A percentile compares a stretch with the other conserved stretches of the same genome.
phyloP scores from a whole-genome alignment of 1,140 invertebrate genomes.

The Drosophila teissieri region DNA sequence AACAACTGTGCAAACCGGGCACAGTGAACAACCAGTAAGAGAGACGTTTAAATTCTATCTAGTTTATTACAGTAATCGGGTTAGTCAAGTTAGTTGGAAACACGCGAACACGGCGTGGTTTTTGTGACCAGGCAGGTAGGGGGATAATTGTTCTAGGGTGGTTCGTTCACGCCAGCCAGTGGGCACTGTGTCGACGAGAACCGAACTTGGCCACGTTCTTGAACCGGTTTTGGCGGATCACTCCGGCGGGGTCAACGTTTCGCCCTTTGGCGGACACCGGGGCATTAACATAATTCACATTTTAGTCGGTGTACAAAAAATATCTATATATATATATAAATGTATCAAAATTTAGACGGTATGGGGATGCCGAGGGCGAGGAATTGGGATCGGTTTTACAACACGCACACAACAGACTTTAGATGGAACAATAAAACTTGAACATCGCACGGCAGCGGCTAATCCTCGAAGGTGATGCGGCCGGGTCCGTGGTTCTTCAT shows the following conservation, averaged over 20 bases:
- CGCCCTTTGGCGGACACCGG: slow-evolving; percentile 25
- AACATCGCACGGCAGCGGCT: slow-evolving; percentile 40
- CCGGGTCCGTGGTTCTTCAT: slow-evolving; percentile 92
- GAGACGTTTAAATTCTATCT: slow-evolving; percentile 32
- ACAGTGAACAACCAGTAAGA: slow-evolving; percentile 25
- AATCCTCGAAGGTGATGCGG: slow-evolving; percentile 92
- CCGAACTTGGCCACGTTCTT: slow-evolving; percentile 62
- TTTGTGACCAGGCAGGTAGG: slow-evolving; percentile 16
- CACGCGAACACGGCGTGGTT: not conserved
- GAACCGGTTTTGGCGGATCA: slow-evolving; percentile 62
- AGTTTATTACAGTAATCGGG: slow-evolving; percentile 38
- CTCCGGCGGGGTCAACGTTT: slow-evolving; percentile 68
- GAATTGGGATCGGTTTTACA: slow-evolving; percentile 5
- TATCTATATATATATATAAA: slow-evolving; percentile 19
- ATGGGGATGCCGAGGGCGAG: slow-evolving; percentile 2
- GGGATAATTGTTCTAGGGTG: slow-evolving; percentile 50
- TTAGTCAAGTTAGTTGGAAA: slow-evolving; percentile 25
- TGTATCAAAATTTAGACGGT: slow-evolving; percentile 16
- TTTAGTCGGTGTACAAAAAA: slow-evolving; percentile 37
- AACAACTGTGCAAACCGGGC: slow-evolving; percentile 63
- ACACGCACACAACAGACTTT: slow-evolving; percentile 26
- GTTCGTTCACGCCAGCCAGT: not conserved
- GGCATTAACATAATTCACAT: slow-evolving; percentile 28
- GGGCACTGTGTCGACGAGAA: slow-evolving; percentile 37
- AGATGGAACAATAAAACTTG: slow-evolving; percentile 73